Base-by-base conservation (phyloP, 2,797 vertebrate species). In the Pseudochromis fuscus region DNA sequence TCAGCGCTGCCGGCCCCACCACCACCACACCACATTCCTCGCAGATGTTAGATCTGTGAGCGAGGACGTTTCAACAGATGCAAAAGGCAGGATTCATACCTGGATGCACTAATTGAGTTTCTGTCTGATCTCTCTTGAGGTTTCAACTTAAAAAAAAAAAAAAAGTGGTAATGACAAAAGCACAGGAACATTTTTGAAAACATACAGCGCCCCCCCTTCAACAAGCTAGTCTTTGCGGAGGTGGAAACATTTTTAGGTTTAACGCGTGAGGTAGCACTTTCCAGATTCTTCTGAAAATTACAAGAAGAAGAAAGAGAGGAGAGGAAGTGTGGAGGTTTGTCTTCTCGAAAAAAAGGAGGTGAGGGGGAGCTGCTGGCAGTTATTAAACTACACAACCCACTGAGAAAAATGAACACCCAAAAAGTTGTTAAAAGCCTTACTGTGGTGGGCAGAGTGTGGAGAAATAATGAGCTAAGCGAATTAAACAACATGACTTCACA, bases 261-360 rank as follows among this genome's bases (percentile, higher is more conserved):
- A 89, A 82, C 81, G 83, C 53, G 75, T 92, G 90, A 91, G 89
- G 89, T 89, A 90, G 90, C 80, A 63, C 75, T 91, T 91, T 93
- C 89, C 90, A 91, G 81, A 86, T 85, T 79, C 81, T 86, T 79
- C 60, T 27, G 65, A 84, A 87, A 89, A 85, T 88, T 85, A 86
- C 75, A 76, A 84, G 80, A 62, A 78, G 70, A 28, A 37, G 10
- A 18, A 21, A 12, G 35, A 15, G 35, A 12, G 8, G 60, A 37
- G 35, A 60, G 59, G 72, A 69, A 73, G 50, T 35, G 7, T n/a
- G 67, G 52, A 86, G 61, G 68, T 77, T 79, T 80, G 73, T 85
- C 81, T 77, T 70, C 67, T 69, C 49, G 28, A 75, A 44, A 67
- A n/a, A n/a, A n/a, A n/a, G n/a, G n/a, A n/a, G n/a, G n/a, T n/a